Base-by-base conservation (phyloP, 37 sponge, comb jelly and placozoan species). In the Theonella swinhoei region DNA sequence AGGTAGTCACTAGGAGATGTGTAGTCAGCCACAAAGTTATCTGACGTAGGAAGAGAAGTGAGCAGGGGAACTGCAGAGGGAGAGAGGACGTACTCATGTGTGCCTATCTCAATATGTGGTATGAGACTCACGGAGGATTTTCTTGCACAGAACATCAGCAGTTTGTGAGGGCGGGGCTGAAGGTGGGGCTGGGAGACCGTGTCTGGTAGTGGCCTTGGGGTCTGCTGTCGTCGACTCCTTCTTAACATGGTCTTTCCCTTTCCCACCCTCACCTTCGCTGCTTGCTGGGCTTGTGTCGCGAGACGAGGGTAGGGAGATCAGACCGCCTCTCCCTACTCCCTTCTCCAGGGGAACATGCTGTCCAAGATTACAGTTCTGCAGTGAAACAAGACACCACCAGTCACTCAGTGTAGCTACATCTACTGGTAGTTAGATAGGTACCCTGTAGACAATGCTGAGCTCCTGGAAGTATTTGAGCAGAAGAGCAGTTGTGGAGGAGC, bases 321-420 rank as follows among this genome's bases (percentile, higher is more conserved):
- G 47, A 0, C 85, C 90, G 5, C 43, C 80, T 20, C 74, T 85
- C 14, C 85, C 76, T 26, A 80, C n/a, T 17, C 41, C 90, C 61
- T 89, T 84, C 77, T 84, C 85, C 7, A 89, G 38, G 8, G 90
- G 85, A 34, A 89, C 26, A 64, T 89, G 90, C 36, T 76, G 72
- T 0, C 90, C 90, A 42, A 89, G 85, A 34, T 84, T 77, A 64
- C 85, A 89, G 42, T 64, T 84, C 85, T 84, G 77, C 19, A 62
- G 40, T 19, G 66, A 63, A 42, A 74, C n/a, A 42, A 3, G 29
- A 42, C 24, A n/a, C n/a, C n/a, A n/a, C n/a, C n/a, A n/a, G n/a
- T n/a, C n/a, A n/a, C n/a, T n/a, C n/a, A n/a, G n/a, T n/a, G n/a
- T n/a, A n/a, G n/a, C n/a, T n/a, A n/a, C n/a, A n/a, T n/a, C n/a